Conservation (phyloP, 1,140 invertebrate genomes). For the Aphaenogaster floridana region DNA sequence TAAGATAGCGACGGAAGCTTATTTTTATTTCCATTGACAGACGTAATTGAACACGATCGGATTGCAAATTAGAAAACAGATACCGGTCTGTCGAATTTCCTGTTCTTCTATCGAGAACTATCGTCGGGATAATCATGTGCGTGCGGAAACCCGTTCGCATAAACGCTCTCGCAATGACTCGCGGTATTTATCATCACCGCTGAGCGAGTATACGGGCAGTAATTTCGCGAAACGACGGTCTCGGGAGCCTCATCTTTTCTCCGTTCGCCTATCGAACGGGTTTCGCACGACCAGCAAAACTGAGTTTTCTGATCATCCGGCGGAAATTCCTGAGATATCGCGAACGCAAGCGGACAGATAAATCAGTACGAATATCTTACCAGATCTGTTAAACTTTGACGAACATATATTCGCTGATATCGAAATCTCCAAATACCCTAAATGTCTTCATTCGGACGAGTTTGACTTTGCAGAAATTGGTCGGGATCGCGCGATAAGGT, state of each 20-base stretch:
- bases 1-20: neutral
- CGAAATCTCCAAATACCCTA: neutral
- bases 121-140: slow-evolving; percentile 24
- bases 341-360: slow-evolving; percentile 33
- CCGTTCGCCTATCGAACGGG: slow-evolving; percentile 14
- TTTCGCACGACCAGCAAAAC: slow-evolving; percentile 52
- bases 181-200: slow-evolving; percentile 33
- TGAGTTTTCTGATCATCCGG: slow-evolving; percentile 44
- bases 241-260: slow-evolving; percentile 24
- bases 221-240: slow-evolving; percentile 47
- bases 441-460: neutral
- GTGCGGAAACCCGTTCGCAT: slow-evolving; percentile 50
- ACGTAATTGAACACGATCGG: neutral
- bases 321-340: slow-evolving; percentile 39
- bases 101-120: slow-evolving; percentile 7
- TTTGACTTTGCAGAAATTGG: neutral
- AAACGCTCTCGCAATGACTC: slow-evolving; percentile 20
- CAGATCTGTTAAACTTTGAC: slow-evolving; percentile 20
- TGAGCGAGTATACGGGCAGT: slow-evolving; percentile 37
- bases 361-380: slow-evolving; percentile 34
- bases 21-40: neutral
- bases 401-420: slow-evolving; percentile 6
- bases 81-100: neutral
- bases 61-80: neutral
- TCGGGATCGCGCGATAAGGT: neutral